Conservation (phyloP, 2,888 invertebrate genomes). For the Pseudolycoriella hygida region DNA sequence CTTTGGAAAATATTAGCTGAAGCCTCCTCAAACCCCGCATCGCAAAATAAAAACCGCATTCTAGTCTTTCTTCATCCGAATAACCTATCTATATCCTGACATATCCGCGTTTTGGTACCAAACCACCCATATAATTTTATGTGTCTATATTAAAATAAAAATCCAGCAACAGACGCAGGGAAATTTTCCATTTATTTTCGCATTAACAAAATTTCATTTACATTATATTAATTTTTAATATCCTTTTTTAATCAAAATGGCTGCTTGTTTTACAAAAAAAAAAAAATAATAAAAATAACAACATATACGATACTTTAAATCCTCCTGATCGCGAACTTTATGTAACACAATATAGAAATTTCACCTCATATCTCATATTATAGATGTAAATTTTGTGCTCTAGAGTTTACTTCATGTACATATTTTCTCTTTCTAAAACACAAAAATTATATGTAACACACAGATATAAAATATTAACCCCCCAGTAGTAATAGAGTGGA, state of each 20-base stretch:
- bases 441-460: conserved; percentile 1
- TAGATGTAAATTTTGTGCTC: no score
- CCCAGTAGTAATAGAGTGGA: neutral
- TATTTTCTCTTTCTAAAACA: conserved; percentile 3
- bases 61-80: no score
- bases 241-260: conserved; percentile 12
- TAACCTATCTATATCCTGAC: no score
- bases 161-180: neutral
- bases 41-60: no score
- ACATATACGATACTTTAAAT: neutral
- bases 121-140: neutral
- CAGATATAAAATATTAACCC: conserved; percentile 1
- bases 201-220: conserved; percentile 14
- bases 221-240: conserved; percentile 14
- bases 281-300: no score
- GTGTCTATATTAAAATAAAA: neutral
- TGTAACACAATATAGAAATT: neutral
- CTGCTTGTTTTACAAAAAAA: conserved; percentile 2
- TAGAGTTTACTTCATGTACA: conserved; percentile 2
- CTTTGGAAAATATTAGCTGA: no score
- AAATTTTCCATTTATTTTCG: conserved; percentile 12
- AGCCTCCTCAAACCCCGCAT: no score
- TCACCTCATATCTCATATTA: no score
- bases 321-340: neutral
- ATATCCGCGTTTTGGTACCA: neutral